Evolutionary conservation across 2,888 invertebrate species (phyloP), one percentile per base, ranked within the genome.

Genomic region (Dasypogon diadema): DNA sequence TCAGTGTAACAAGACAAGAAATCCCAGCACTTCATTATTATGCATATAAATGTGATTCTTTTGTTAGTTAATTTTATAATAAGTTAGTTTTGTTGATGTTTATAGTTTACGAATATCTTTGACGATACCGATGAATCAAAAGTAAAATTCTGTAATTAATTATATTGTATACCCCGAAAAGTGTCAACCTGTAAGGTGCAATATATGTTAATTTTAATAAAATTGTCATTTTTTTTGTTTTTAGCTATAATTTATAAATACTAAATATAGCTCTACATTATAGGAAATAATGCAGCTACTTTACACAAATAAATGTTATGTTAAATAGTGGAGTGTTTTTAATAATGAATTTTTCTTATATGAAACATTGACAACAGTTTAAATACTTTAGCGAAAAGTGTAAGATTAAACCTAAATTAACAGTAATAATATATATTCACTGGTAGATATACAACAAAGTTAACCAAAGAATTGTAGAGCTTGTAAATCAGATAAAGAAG

Each of bases 281-380:
- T 70, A 70, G 54, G 34, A 70, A 54, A 70, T 70, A 70, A 73
- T 42, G 42, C 73, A 73, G 56, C 73, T 73, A 73, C 73, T 73
- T 73, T 73, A 73, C 73, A 73, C 73, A 73, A 73, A 73, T 73
- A 73, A 73, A 73, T 73, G 73, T 73, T 73, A 73, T 73, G 73
- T 73, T 73, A 56, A 73, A 73, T 18, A 55, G 56, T 18, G 21
- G 30, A 0, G 54, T 18, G 10, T 54, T 54, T 21, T 54, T 18
- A 2, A 1, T 21, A 18, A 10, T n/a, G n/a, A n/a, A n/a, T n/a
- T n/a, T n/a, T n/a, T n/a, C n/a, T n/a, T n/a, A n/a, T n/a, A n/a
- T n/a, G n/a, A n/a, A n/a, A n/a, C n/a, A n/a, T n/a, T n/a, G n/a
- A n/a, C n/a, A n/a, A n/a, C n/a, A n/a, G n/a, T n/a, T n/a, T n/a